Percentiles rank a stretch among this genome's conserved stretches.
phyloP scores from a whole-genome alignment of 2,888 invertebrate genomes.

The Andrena minutula region DNA sequence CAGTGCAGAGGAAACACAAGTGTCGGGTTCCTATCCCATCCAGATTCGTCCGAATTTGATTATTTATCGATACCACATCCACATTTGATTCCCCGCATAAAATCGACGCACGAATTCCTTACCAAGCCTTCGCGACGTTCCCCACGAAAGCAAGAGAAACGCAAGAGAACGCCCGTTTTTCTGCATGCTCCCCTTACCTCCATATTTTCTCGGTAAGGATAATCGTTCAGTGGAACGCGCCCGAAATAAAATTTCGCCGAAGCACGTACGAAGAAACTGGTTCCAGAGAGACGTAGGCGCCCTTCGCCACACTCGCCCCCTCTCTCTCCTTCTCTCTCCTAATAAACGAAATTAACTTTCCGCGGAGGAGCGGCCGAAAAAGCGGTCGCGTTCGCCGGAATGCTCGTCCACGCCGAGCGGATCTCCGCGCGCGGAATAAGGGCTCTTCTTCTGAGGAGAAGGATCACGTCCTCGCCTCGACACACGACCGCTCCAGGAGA shows the following conservation, averaged over 20 bases:
- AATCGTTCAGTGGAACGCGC: conserved; percentile 72
- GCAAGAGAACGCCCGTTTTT: conserved; percentile 49
- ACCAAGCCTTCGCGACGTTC: background rate
- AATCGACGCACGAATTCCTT: conserved; percentile 12
- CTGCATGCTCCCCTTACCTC: conserved; percentile 60
- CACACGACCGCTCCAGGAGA: background rate
- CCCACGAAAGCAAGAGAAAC: background rate
- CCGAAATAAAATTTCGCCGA: conserved; percentile 75
- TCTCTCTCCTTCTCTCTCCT: conserved; percentile 36
- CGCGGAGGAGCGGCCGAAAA: conserved; percentile 69
- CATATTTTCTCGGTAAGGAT: conserved; percentile 75
- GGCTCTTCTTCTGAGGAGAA: conserved; percentile 46
- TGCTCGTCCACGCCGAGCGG: conserved; percentile 34
- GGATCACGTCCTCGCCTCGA: conserved; percentile 32
- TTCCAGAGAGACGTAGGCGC: conserved; percentile 44
- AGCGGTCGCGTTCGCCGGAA: conserved; percentile 67
- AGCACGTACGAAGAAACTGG: conserved; percentile 69
- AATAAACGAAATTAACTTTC: conserved; percentile 78
- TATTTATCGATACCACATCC: no score
- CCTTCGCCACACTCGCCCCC: conserved; percentile 13
- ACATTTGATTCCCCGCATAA: conserved; percentile 7
- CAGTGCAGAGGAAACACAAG: no score
- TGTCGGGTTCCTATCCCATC: no score
- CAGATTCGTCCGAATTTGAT: no score
- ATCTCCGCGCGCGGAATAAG: conserved; percentile 32